Conservation (phyloP, 2,888 invertebrate species). For the Sinohyriopsis cumingii region DNA sequence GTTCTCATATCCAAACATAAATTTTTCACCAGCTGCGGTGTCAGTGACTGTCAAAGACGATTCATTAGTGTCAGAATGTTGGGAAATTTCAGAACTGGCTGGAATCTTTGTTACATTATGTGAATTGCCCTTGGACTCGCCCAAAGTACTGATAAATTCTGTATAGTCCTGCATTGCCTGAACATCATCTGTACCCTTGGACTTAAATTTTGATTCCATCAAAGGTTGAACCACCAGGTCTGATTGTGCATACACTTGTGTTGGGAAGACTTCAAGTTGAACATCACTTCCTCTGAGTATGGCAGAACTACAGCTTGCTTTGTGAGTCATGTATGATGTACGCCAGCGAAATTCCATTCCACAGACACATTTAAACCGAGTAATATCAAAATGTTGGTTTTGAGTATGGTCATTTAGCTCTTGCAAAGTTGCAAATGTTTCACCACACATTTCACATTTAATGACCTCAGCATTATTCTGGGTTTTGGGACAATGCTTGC, state of each 20-base stretch:
- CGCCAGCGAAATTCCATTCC: constrained; percentile 28
- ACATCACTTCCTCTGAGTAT: constrained; percentile 3
- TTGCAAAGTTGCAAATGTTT: constrained; percentile 11
- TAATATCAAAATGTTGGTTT: constrained; percentile 26
- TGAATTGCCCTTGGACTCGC: no score
- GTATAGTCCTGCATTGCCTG: no score
- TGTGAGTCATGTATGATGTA: constrained; percentile 23
- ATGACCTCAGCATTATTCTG: constrained; percentile 8
- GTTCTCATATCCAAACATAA: no score
- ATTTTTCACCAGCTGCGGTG: no score
- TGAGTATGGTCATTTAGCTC: constrained; percentile 25
- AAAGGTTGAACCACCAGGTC: constrained; percentile 14
- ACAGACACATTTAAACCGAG: constrained; percentile 24
- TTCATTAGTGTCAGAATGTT: no score
- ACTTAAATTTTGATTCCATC: constrained; percentile 12
- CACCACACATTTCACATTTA: constrained; percentile 23
- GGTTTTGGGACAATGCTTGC: constrained; percentile 16
- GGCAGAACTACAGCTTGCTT: constrained; percentile 13
- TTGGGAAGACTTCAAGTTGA: background rate
- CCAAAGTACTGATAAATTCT: no score
- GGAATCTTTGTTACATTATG: no score
- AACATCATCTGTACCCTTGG: no score
- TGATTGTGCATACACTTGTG: background rate
- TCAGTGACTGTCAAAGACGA: no score
- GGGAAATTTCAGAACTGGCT: no score